phyloP scores from a whole-genome alignment of 1,140 invertebrate species.

The Dermatophagoides farinae region DNA sequence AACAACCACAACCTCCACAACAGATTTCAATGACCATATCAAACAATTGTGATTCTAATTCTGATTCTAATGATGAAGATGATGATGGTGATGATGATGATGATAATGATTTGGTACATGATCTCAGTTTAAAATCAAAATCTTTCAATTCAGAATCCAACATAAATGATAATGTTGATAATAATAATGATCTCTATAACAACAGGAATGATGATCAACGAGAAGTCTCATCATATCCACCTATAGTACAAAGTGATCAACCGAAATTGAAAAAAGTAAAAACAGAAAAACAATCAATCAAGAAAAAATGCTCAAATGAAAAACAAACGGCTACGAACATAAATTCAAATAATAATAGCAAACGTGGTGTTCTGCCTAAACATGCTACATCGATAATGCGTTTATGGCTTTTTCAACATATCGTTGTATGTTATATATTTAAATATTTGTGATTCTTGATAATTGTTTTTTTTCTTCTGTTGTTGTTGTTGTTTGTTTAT shows the following conservation, averaged over 20 bases:
- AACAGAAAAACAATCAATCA: background rate
- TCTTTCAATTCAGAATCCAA: background rate
- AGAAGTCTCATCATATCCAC: too few species aligned
- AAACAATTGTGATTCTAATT: background rate
- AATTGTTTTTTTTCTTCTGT: background rate
- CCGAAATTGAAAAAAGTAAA: background rate
- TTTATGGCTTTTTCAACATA: slow-evolving; percentile 99
- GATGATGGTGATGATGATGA: background rate
- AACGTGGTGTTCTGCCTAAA: slow-evolving; percentile 97
- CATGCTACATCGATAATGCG: slow-evolving; percentile 98
- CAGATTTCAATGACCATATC: background rate
- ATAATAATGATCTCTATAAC: too few species aligned
- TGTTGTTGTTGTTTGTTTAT: background rate
- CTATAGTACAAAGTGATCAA: background rate
- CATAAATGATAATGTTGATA: background rate
- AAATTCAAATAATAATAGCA: slow-evolving; percentile 30
- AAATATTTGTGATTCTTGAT: background rate
- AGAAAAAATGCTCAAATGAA: background rate
- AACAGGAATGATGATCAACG: too few species aligned
- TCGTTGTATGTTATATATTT: slow-evolving; percentile 46
- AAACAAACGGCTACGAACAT: background rate
- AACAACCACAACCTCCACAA: background rate
- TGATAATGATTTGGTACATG: background rate
- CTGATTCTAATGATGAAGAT: background rate
- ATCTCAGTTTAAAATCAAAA: background rate